Evolutionary conservation across 2,113 vertebrate genomes (phyloP).

Genomic region (Protobothrops flavoviridis): DNA sequence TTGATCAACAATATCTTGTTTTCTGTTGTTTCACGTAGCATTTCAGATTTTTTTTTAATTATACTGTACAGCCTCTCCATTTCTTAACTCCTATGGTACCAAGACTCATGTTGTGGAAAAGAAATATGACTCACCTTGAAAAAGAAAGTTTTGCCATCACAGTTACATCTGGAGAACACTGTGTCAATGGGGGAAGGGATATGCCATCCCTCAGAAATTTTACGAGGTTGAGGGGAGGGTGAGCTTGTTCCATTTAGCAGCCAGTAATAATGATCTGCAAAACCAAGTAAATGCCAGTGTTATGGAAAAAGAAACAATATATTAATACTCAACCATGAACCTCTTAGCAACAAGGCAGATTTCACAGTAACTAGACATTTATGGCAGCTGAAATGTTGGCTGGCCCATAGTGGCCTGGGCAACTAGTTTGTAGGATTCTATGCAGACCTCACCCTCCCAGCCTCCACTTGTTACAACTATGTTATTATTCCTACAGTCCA

Average conservation of each 20-base stretch:
- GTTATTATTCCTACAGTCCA: background rate
- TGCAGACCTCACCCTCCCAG: background rate
- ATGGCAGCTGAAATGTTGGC: background rate
- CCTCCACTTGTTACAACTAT: background rate
- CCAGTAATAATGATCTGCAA: conserved; percentile 92
- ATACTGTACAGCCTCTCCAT: background rate
- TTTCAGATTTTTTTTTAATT: background rate
- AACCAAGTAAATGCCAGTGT: background rate
- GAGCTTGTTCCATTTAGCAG: conserved; percentile 72
- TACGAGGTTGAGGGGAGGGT: conserved; percentile 70
- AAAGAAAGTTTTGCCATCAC: conserved; percentile 92
- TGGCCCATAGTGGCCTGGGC: too few relatives aligned
- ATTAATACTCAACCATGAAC: background rate
- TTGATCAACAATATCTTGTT: background rate
- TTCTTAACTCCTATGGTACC: background rate
- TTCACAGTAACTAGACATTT: background rate
- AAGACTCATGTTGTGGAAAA: background rate
- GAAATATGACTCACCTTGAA: conserved; percentile 79
- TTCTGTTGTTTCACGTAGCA: background rate
- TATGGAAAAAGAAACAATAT: background rate
- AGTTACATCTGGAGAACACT: conserved; percentile 93
- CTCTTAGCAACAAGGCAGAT: background rate
- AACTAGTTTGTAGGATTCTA: background rate
- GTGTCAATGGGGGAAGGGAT: conserved; percentile 92
- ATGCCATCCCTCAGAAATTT: conserved; percentile 87